Base-by-base conservation (phyloP, 2,113 vertebrate species). In the Scomber scombrus region DNA sequence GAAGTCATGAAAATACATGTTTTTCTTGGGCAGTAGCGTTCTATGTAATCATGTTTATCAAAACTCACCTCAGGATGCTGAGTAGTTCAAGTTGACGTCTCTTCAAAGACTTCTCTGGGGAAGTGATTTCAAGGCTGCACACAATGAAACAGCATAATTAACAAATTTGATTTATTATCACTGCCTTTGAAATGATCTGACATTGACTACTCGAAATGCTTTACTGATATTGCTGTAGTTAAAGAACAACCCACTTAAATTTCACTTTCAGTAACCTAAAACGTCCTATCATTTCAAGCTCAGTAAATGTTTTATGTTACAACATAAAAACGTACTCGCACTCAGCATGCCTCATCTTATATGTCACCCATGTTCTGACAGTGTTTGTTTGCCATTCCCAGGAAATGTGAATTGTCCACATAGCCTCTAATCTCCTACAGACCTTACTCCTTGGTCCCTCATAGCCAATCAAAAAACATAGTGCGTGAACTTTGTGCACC, bases 51-150 rank as follows among this genome's bases (percentile, higher is more conserved):
- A 16, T 2, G 16, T 0, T 43, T 43, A 74, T 47, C 3, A 34
- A 61, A 67, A 4, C 90, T 92, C 80, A 95, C 93, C 91, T 89
- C 16, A 92, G 65, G 68, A 92, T 89, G 60, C 52, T 76, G 69
- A 89, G 18, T 8, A 86, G 67, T 56, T 75, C 47, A 45, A 12
- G 67, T 2, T 21, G 87, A 45, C 14, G 73, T 60, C 14, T 75
- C 60, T 75, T 75, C 16, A 58, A n/a, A 43, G 68, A 31, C 52
- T 16, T 57, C 13, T 78, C 63, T 55, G 52, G 11, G 19, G 66
- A 57, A 4, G 10, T 65, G 34, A 70, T 45, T 65, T 80, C 77
- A 71, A 69, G 10, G 64, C 89, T 92, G 80, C 62, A 73, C 0
- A 78, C 6, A 69, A 56, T 43, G 2, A 79, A 75, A 85, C 40